phyloP scores from a whole-genome alignment of 2,888 invertebrate species.

The Chrysolina oricalcia region DNA sequence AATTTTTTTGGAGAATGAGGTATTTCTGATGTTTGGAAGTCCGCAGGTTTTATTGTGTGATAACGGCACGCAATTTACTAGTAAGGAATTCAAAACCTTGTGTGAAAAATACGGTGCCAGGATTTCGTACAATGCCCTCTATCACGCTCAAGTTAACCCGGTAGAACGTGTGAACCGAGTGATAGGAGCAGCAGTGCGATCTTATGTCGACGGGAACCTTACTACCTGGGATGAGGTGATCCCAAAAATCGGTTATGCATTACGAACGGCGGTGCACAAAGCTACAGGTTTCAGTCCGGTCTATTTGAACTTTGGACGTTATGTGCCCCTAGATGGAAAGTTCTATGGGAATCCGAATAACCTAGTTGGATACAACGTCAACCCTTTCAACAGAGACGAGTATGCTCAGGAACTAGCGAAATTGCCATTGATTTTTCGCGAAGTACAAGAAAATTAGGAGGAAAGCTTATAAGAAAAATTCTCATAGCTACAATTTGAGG shows the following conservation, averaged over 20 bases:
- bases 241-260: not conserved
- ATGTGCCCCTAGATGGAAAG: not conserved
- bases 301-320: not conserved
- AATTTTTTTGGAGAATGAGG: not conserved
- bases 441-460: not conserved
- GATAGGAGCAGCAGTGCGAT: not conserved
- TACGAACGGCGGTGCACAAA: not conserved
- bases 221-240: not conserved
- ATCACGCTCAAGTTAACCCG: not conserved
- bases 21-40: not conserved
- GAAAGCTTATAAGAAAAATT: not conserved
- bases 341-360: not conserved
- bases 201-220: not conserved
- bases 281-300: not conserved
- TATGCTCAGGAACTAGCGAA: not conserved
- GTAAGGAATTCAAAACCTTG: not conserved
- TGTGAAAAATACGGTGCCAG: not conserved
- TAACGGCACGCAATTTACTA: not conserved
- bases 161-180: not conserved
- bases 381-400: not conserved
- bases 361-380: not conserved
- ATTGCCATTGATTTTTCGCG: not conserved
- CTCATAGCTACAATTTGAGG: not conserved
- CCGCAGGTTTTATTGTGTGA: not conserved
- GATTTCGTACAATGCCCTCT: not conserved